Conservation (phyloP, 2,797 vertebrate species). For the Amblyraja radiata region DNA sequence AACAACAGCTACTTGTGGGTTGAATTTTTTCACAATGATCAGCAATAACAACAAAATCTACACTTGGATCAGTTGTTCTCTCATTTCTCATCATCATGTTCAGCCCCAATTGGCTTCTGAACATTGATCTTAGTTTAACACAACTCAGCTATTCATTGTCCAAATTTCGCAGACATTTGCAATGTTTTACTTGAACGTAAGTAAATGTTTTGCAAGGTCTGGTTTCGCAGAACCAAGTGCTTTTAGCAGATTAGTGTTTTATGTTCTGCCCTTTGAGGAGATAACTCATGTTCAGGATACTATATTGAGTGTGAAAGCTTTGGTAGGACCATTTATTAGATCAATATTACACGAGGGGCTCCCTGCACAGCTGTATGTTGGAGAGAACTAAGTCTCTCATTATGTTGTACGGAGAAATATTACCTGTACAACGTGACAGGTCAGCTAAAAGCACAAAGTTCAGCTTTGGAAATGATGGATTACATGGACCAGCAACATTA, state of each 20-base stretch:
- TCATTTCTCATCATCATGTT: neutral
- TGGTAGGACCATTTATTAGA: neutral
- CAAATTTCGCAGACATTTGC: neutral
- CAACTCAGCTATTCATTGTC: neutral
- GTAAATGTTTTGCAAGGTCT: neutral
- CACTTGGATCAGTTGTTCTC: neutral
- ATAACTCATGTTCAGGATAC: neutral
- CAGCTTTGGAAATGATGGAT: neutral
- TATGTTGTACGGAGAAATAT: neutral
- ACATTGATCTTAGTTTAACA: neutral
- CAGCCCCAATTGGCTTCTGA: neutral
- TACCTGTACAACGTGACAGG: neutral
- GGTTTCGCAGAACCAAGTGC: neutral
- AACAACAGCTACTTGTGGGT: neutral
- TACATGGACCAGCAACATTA: neutral
- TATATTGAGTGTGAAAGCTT: neutral
- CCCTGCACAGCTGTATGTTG: neutral
- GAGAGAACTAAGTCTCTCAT: neutral
- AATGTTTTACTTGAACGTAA: neutral
- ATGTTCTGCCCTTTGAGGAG: neutral
- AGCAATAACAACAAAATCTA: neutral
- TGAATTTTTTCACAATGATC: neutral
- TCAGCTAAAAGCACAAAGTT: neutral
- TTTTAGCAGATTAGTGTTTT: neutral
- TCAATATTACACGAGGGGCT: neutral